phyloP scores from a whole-genome alignment of 1,140 invertebrate species.

The Euura lappo region DNA sequence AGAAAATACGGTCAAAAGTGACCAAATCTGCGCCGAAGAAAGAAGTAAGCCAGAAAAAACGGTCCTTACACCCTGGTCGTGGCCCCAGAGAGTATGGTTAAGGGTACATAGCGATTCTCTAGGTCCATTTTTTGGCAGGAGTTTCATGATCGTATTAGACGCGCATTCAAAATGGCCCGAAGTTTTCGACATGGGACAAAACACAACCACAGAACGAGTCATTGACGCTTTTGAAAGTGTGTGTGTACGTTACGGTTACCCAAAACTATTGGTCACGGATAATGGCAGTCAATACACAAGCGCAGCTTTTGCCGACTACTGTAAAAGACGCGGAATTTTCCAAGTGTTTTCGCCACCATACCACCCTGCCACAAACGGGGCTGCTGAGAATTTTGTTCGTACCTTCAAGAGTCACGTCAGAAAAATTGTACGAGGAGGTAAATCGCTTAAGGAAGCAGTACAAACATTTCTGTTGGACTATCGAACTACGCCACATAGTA shows the following conservation, averaged over 20 bases:
- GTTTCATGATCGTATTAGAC: conserved; percentile 25
- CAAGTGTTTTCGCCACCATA: conserved; percentile 28
- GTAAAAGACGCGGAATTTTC: conserved; percentile 31
- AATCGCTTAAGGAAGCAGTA: neutral
- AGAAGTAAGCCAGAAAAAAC: neutral
- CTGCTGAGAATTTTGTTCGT: no score
- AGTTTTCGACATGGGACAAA: conserved; percentile 16
- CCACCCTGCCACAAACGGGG: no score
- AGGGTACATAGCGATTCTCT: neutral
- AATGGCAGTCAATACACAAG: neutral
- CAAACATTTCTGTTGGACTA: no score
- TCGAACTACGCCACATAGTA: neutral
- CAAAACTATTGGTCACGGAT: no score
- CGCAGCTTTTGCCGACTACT: conserved; percentile 21
- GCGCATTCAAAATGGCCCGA: conserved; percentile 23
- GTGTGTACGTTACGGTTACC: neutral
- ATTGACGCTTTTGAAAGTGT: conserved; percentile 15
- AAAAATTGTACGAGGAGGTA: conserved; percentile 24
- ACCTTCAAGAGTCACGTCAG: no score
- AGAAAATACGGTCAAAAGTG: conserved; percentile 8
- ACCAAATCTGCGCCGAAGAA: conserved; percentile 5
- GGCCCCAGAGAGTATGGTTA: no score
- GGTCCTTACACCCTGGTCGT: no score
- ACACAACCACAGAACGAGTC: conserved; percentile 8
- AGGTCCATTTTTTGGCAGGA: conserved; percentile 16